Evolutionary conservation across 2,888 invertebrate species (phyloP), one percentile per base, ranked within the genome.

Genomic region (Phragmatobia fuliginosa): DNA sequence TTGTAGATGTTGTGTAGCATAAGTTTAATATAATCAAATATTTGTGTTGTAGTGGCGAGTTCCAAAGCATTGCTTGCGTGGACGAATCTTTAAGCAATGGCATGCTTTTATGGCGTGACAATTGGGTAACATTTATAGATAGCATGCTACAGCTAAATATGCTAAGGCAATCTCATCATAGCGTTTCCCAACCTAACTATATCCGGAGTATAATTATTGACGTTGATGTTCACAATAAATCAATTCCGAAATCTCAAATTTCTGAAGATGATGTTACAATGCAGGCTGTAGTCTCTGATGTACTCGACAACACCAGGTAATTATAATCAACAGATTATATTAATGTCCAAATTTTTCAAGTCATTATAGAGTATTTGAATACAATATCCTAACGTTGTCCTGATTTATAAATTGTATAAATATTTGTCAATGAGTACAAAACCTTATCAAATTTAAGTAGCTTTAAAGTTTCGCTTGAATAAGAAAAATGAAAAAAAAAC

Each of bases 41-140:
- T 21, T 60, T n/a, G 28, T 49, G 38, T 38, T 65, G 6, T 25
- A 91, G 91, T 38, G 87, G 80, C 5, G 78, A 84, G 58, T 91
- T 91, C 71, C 78, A 83, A 6, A 84, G 82, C 64, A 86, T 91
- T 31, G 66, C 69, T 7, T 70, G 67, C 14, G 68, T 75, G 1
- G 82, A 86, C 68, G 62, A 75, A 11, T 62, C 76, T 1, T 67
- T 89, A 14, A 87, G 82, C 2, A 81, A 84, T 33, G 95, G 91
- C 6, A 68, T 80, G 33, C 74, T 96, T 0, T 84, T 88, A 58
- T 98, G 97, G 97, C 92, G 94, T 25, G 96, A 96, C 70, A 97
- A 97, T 87, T 98, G 98, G 98, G 96, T 97, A 0, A 96, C 97
- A 6, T 97, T 98, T 83, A 93, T 98, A 82, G 98, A 98, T 88